Conservation (phyloP, 2,888 invertebrate genomes). For the Tachystola acroxantha region DNA sequence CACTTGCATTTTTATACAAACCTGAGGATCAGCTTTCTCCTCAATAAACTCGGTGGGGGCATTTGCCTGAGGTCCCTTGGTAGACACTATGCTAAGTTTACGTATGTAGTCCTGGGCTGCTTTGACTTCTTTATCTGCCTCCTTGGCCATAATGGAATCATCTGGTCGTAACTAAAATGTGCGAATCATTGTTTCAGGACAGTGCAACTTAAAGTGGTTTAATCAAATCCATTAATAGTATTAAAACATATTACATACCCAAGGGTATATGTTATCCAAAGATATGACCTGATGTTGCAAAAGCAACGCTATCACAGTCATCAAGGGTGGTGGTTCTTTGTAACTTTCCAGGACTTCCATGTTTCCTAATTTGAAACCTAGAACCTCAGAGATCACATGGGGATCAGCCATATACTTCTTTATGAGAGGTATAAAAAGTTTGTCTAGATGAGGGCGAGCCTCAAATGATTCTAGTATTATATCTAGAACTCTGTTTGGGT, state of each 20-base stretch:
- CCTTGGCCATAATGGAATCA: conserved; percentile 87
- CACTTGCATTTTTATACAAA: conserved; percentile 34
- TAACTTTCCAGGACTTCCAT: conserved; percentile 76
- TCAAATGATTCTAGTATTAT: conserved; percentile 98
- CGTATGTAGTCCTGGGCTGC: conserved; percentile 93
- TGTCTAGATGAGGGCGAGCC: conserved; percentile 86
- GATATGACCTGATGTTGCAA: conserved; percentile 92
- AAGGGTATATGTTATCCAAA: conserved; percentile 92
- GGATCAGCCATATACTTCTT: conserved; percentile 92
- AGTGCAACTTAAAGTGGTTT: too few species aligned
- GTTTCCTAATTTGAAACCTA: conserved; percentile 94
- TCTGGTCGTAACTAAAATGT: conserved; percentile 77
- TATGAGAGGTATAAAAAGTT: conserved; percentile 89
- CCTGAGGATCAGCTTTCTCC: conserved; percentile 83
- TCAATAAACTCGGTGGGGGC: conserved; percentile 81
- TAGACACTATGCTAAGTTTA: conserved; percentile 88
- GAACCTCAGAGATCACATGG: conserved; percentile 91
- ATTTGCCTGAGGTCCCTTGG: conserved; percentile 88
- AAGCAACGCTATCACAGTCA: conserved; percentile 92
- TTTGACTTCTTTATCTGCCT: conserved; percentile 89
- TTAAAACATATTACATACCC: conserved; percentile 89
- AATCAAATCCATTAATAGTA: too few species aligned
- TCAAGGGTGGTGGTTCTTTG: conserved; percentile 89
- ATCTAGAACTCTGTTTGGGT: conserved; percentile 98
- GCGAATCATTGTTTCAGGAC: too few species aligned